Conservation (phyloP, 2,797 vertebrate species). For the Siniperca scherzeri region DNA sequence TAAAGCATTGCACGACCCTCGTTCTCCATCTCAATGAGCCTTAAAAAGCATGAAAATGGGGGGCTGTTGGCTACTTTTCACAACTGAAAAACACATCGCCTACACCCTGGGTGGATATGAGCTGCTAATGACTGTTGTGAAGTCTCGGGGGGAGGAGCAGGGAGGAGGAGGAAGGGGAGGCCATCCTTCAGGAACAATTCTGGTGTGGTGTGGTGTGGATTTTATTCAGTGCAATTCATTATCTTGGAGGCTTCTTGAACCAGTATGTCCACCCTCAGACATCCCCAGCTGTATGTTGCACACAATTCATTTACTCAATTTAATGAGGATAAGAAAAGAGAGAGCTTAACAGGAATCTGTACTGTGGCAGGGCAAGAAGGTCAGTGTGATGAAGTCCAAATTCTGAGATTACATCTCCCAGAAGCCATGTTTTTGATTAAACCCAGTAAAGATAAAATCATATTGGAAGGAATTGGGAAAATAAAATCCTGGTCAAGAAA, state of each 20-base stretch:
- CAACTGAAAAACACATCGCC: constrained; percentile 74
- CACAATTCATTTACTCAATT: constrained; percentile 32
- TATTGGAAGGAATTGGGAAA: neutral
- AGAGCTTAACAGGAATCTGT: neutral
- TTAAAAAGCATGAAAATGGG: constrained; percentile 81
- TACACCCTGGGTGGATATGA: constrained; percentile 74
- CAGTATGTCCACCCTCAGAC: constrained; percentile 8
- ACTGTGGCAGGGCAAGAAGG: constrained; percentile 6
- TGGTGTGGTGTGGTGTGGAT: constrained; percentile 46
- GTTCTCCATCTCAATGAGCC: constrained; percentile 79
- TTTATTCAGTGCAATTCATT: constrained; percentile 73
- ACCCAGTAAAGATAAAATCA: neutral
- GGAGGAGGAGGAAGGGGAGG: constrained; percentile 5
- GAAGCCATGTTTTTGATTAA: neutral
- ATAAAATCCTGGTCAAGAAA: neutral
- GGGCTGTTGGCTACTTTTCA: constrained; percentile 73
- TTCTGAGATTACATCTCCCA: neutral
- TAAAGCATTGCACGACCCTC: constrained; percentile 69
- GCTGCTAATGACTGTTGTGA: constrained; percentile 86
- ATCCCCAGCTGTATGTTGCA: constrained; percentile 5
- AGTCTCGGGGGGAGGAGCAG: constrained; percentile 43
- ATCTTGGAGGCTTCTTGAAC: constrained; percentile 43
- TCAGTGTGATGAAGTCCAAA: constrained; percentile 19
- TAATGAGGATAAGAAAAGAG: constrained; percentile 22
- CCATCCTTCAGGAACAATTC: constrained; percentile 39